These are phyloP conservation scores for Dipodomys spectabilis DNA, from an alignment of 2,113 vertebrate genomes.

Conservation along the genomic window DNA sequence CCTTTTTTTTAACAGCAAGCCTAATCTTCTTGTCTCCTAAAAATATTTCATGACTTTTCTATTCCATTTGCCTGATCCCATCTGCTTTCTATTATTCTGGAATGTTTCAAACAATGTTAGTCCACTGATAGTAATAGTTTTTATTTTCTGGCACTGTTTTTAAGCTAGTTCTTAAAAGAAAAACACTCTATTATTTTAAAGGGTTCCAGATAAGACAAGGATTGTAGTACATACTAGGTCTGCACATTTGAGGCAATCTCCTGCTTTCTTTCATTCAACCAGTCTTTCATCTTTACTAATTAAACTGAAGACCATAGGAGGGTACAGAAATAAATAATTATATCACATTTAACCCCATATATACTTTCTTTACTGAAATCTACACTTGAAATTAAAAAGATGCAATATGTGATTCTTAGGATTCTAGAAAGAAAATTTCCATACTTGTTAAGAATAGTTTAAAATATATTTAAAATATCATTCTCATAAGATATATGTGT, in stretches of 20 bases:
- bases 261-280: not conserved
- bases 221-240: not conserved
- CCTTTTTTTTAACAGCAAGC: not conserved
- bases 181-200: constrained; percentile 2
- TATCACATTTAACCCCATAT: not conserved
- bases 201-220: not conserved
- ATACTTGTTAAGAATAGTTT: not conserved
- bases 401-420: not conserved
- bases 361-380: not conserved
- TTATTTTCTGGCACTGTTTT: constrained; percentile 37
- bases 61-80: constrained; percentile 35
- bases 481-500: not conserved
- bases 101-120: constrained; percentile 27
- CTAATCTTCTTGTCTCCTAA: not conserved
- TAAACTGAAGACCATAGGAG: not conserved
- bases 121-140: not conserved
- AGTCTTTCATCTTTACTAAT: constrained; percentile 17
- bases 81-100: constrained; percentile 59
- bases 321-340: not conserved
- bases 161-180: constrained; percentile 36
- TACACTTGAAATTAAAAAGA: not conserved
- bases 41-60: constrained; percentile 1
- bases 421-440: not conserved
- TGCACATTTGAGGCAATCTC: not conserved
- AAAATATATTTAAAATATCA: not conserved